These are phyloP conservation scores for Cryptoblepharus egeriae DNA, from an alignment of 2,797 vertebrate species.

Conservation along the genomic window DNA sequence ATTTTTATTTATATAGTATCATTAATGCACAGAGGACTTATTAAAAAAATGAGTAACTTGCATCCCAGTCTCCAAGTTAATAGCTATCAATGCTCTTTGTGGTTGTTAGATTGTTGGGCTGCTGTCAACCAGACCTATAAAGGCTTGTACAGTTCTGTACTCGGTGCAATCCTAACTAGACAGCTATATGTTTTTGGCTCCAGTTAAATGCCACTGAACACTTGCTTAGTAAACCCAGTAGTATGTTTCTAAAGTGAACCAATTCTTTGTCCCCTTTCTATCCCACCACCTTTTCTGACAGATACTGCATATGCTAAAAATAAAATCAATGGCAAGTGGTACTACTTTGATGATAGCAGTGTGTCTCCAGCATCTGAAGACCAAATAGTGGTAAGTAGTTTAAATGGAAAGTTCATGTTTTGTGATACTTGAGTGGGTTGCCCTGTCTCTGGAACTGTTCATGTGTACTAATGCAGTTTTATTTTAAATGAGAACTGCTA, in stretches of 20 bases:
- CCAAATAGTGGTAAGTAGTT: slow-evolving; percentile 93
- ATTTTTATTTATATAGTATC: too few species aligned
- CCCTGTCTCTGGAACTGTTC: too few species aligned
- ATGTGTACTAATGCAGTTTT: too few species aligned
- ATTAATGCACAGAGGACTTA: too few species aligned
- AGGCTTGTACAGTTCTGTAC: not conserved
- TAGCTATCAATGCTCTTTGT: not conserved
- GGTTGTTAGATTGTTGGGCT: not conserved
- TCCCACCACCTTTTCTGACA: slow-evolving; percentile 52
- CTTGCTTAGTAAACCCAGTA: not conserved
- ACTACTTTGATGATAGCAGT: slow-evolving; percentile 98
- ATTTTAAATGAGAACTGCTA: too few species aligned
- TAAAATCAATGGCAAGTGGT: slow-evolving; percentile 96
- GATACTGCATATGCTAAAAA: slow-evolving; percentile 97
- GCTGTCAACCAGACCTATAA: not conserved
- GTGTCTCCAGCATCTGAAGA: slow-evolving; percentile 93
- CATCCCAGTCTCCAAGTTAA: not conserved
- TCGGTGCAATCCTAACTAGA: not conserved
- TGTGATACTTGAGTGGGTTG: too few species aligned
- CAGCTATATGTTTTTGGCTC: slow-evolving; percentile 9
- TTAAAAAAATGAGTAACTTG: too few species aligned
- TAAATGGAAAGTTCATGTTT: not conserved
- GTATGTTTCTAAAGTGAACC: slow-evolving; percentile 21
- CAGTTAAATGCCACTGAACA: not conserved
- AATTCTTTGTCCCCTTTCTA: slow-evolving; percentile 51